Evolutionary conservation across 2,113 vertebrate species (phyloP).

Genomic region (Gymnobelideus leadbeateri): DNA sequence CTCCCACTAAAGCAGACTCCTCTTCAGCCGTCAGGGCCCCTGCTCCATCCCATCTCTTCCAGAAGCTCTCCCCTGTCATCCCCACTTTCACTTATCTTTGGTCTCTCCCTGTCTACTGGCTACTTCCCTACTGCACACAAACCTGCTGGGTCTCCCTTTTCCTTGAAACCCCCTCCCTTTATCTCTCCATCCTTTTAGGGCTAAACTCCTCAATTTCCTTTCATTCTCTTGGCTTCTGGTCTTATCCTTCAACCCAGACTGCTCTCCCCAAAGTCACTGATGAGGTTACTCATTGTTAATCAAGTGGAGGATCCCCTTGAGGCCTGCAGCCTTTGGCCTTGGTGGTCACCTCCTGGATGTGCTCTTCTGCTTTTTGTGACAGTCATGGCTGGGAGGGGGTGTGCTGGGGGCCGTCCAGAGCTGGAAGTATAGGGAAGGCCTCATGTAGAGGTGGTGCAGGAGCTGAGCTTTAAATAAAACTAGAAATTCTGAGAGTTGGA

Average conservation of each 20-base stretch:
- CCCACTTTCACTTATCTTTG: no score
- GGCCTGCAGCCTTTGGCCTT: not conserved
- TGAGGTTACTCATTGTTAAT: not conserved
- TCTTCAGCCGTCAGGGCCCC: not conserved
- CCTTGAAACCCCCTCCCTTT: no score
- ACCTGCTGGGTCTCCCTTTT: no score
- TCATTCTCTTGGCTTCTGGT: not conserved
- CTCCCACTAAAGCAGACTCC: no score
- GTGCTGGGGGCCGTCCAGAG: not conserved
- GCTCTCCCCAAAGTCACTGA: not conserved
- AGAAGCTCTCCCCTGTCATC: not conserved
- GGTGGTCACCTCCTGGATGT: not conserved
- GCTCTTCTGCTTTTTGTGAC: not conserved
- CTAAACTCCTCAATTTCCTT: not conserved
- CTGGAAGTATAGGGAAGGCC: slow-evolving; percentile 39
- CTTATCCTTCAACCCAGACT: not conserved
- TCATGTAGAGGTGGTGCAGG: not conserved
- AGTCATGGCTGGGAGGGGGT: no score
- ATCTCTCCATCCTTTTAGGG: not conserved
- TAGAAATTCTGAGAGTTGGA: slow-evolving; percentile 25
- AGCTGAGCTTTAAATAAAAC: not conserved
- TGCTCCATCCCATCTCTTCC: not conserved
- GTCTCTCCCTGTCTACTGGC: not conserved
- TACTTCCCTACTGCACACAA: not conserved
- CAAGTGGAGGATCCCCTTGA: not conserved